Base-by-base conservation (phyloP, 92 coral and sea anemone genomes). In the Phymanthus crucifer region DNA sequence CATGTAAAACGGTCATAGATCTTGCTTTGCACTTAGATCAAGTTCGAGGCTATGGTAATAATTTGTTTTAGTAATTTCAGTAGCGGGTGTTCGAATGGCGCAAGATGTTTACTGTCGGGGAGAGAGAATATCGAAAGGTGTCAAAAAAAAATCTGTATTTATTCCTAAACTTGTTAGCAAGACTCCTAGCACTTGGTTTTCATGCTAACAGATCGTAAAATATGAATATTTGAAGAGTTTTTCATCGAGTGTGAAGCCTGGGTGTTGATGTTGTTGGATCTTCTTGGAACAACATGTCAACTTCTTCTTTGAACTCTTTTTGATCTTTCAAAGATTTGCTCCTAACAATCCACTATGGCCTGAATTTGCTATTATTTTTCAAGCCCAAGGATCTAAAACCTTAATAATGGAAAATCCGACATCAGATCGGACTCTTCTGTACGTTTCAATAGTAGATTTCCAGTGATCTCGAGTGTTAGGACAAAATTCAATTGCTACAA, bases 271-370 rank as follows among this genome's bases (percentile, higher is more conserved):
- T 61, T 61, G 68, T 61, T 61, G 8, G 68, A 61, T 61, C 17
- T 54, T 54, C 64, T 61, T 61, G 68, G 4, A 61, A 61, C 19
- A 61, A 61, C 68, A 61, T 61, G 68, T 61, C 68, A 61, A 26
- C 13, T 61, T 61, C 34, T 61, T 29, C 27, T 24, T 29, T 61
- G 27, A 29, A 23, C 17, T 24, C 68, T 54, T 54, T 29, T 21
- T 54, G 33, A 29, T 61, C 35, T 24, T 61, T 61, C 34, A 61
- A 61, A 23, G 48, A 17, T 23, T 23, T 23, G 19, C 64, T 9
- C 12, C n/a, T 4, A 54, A 19, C 3, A 19, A 9, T 54, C 10
- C 33, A 24, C 17, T 61, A 61, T 3, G 29, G 16, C 26, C 34
- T 54, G 17, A 61, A 27, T 6, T 27, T 61, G 68, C 29, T 34